A percentile compares a stretch with the other conserved stretches of the same genome.
phyloP scores from a whole-genome alignment of 1,140 invertebrate genomes.

The Lepidurus couesii region DNA sequence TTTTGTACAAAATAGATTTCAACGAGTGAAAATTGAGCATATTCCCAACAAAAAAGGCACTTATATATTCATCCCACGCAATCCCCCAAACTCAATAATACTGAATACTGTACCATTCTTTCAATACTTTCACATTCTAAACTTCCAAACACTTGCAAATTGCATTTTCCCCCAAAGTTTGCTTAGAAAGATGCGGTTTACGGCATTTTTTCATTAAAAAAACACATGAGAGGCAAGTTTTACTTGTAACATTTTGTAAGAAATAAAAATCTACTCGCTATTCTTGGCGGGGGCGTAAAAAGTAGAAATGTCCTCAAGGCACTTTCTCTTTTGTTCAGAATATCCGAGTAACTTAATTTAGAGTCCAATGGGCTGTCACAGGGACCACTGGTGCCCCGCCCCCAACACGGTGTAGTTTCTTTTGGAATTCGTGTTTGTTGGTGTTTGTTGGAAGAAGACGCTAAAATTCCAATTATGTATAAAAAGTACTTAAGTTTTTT shows the following conservation, averaged over 20 bases:
- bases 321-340: conserved; percentile 4
- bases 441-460: too few species aligned
- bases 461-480: neutral
- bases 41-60: conserved; percentile 1
- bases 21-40: neutral
- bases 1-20: conserved; percentile 15
- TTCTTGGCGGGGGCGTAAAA: too few species aligned
- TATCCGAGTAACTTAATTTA: conserved; percentile 30
- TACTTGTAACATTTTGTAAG: too few species aligned
- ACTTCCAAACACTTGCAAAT: neutral
- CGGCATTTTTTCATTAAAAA: too few species aligned
- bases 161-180: neutral
- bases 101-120: neutral
- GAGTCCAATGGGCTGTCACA: too few species aligned
- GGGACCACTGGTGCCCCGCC: too few species aligned
- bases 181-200: neutral
- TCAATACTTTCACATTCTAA: neutral
- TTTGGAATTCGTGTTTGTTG: too few species aligned
- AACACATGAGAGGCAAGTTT: too few species aligned
- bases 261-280: too few species aligned
- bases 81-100: neutral
- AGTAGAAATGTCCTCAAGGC: neutral
- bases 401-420: too few species aligned
- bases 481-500: neutral
- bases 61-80: neutral